Evolutionary conservation across 2,797 vertebrate genomes (phyloP), one percentile per base, ranked within the genome.

Genomic region (Melanotaenia parkinsoni): DNA sequence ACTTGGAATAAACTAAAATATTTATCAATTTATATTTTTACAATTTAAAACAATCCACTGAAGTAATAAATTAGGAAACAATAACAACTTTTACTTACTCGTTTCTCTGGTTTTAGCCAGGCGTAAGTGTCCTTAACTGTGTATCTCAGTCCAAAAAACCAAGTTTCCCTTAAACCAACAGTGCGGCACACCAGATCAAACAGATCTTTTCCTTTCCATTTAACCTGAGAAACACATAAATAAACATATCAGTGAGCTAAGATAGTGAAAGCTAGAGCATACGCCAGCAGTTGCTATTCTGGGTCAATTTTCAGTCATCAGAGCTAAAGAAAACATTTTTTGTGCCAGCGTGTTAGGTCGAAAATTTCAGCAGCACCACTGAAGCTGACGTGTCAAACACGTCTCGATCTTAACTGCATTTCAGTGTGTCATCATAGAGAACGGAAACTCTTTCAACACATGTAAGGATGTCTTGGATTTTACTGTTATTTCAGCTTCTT

Each of bases 131-230:
- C 97, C 90, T 97, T 97, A 8, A 96, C 87, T 0, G 94, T 95
- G 86, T 97, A 98, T 66, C 96, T 93, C 47, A 98, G 93, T 45
- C 97, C 97, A 84, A 98, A 98, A 85, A 97, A 98, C 97, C 97
- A 98, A 14, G 96, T 97, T 86, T 98, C 97, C 78, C 96, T 96
- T 37, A 98, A 88, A 47, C 96, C 96, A n/a, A 98, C 94, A 0
- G 96, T 96, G 63, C 96, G 91, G 74, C 97, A 98, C 70, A 98
- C 97, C 86, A 97, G 85, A 76, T 98, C 96, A 93, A 98, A 98
- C 70, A 98, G 89, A 72, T 98, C 96, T 86, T 98, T 97, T 20
- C 97, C 97, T 87, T 98, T 98, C 97, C 97, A 98, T 81, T 97
- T 96, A 68, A 98, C 95, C 97, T 98, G 74, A 64, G 67, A 51